Evolutionary conservation across 2,888 invertebrate genomes (phyloP), one percentile per base, ranked within the genome.

Genomic region (Lycocerus yunnanus): DNA sequence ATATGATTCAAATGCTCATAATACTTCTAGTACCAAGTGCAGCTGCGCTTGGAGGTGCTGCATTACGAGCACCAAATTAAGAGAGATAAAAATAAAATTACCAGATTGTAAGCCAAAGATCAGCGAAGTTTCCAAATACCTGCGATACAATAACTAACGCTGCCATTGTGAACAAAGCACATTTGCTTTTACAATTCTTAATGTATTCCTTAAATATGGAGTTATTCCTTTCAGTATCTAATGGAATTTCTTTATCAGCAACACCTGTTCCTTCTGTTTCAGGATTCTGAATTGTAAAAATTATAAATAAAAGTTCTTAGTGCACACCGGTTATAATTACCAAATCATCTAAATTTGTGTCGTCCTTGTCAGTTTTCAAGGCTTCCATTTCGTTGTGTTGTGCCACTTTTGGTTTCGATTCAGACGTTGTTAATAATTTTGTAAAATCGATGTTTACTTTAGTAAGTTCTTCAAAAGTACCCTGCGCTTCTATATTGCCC

Each of bases 391-490:
- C n/a, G n/a, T 18, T 61, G 8, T n/a, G 2, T 3, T 60, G 8
- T 15, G 15, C 9, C 13, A 15, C 18, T 2, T 13, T 78, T 58
- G 78, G 77, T 21, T 69, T 78, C 15, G 80, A 80, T 73, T 80
- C 82, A 61, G 81, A 80, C 14, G 82, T 77, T 15, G 81, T 72
- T 15, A 85, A 69, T 74, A 84, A 76, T 83, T 91, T 90, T 0
- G 91, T 90, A 74, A 93, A 91, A 81, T 92, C 90, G 85, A 91
- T 88, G 11, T 91, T 90, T 1, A 90, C 89, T 15, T n/a, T 86
- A 87, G 67, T 89, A 11, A 92, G 82, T 76, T 92, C 90, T 5
- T 88, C 86, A 78, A 90, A 92, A 0, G 90, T 90, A 24, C 92
- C 92, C 81, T 90, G 89, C 2, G 89, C 89, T 81, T 90, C 89